These are phyloP conservation scores for Apomyelois bistriatella DNA, from an alignment of 2,888 invertebrate species.

Conservation along the genomic window DNA sequence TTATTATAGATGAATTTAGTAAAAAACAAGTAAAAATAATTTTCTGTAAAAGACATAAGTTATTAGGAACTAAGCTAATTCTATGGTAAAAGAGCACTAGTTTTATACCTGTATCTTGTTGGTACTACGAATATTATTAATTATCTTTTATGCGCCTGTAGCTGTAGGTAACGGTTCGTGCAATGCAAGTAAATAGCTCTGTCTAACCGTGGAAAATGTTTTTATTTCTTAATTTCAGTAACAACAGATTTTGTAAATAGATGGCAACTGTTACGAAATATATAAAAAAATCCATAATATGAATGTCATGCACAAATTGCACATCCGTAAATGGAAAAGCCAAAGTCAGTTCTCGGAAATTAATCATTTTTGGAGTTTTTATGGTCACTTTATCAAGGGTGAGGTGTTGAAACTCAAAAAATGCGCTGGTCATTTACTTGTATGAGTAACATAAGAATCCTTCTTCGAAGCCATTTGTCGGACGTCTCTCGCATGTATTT, in stretches of 20 bases:
- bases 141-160: no score
- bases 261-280: background rate
- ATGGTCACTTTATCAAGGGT: background rate
- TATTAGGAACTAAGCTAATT: no score
- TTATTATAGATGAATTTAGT: no score
- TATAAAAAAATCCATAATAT: background rate
- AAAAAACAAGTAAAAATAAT: no score
- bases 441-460: slow-evolving; percentile 14
- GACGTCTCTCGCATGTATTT: background rate
- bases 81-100: no score
- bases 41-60: no score
- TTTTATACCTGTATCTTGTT: no score
- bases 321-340: background rate
- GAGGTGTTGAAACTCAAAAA: background rate
- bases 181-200: no score
- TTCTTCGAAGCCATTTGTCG: slow-evolving; percentile 14
- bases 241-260: background rate
- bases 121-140: no score
- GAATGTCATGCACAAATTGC: background rate
- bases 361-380: background rate
- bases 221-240: no score
- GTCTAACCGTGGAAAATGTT: no score
- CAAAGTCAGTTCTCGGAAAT: slow-evolving; percentile 7
- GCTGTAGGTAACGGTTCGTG: no score
- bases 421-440: slow-evolving; percentile 2